Evolutionary conservation across 2,797 vertebrate species (phyloP).

Genomic region (Betta splendens): DNA sequence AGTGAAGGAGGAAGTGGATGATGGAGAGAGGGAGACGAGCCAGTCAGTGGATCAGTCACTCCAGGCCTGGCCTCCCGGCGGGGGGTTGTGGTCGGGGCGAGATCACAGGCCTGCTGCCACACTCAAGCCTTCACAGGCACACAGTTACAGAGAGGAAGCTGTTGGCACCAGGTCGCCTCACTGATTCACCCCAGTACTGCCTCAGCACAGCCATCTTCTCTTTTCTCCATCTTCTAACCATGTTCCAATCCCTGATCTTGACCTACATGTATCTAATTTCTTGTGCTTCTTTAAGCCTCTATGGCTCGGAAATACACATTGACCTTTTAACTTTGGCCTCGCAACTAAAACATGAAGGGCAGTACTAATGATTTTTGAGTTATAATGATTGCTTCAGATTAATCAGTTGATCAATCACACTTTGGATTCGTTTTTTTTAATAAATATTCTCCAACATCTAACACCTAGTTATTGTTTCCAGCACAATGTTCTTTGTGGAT

Average conservation of each 20-base stretch:
- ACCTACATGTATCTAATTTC: conserved; percentile 47
- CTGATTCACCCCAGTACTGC: conserved; percentile 75
- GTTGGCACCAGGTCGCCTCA: conserved; percentile 74
- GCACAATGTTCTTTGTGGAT: too few species aligned
- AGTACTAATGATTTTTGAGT: background rate
- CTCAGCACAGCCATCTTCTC: conserved; percentile 46
- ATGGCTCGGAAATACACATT: background rate
- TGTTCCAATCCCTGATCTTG: conserved; percentile 38
- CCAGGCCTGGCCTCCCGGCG: conserved; percentile 85
- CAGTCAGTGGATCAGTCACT: conserved; percentile 81
- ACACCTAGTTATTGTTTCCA: too few species aligned
- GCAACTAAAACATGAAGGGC: background rate
- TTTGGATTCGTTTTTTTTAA: too few species aligned
- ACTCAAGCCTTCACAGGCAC: conserved; percentile 88
- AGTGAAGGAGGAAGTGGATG: conserved; percentile 50
- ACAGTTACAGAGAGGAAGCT: conserved; percentile 82
- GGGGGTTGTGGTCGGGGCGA: conserved; percentile 86
- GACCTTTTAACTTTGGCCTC: background rate
- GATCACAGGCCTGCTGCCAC: conserved; percentile 87
- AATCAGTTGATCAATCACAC: too few species aligned
- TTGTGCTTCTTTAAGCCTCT: background rate
- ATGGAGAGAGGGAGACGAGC: conserved; percentile 62
- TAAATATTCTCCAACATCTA: too few species aligned
- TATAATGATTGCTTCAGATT: background rate
- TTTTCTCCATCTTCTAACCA: conserved; percentile 37